Percentiles rank a stretch among this genome's conserved stretches.
Conservation (phyloP, 2,797 vertebrate species). For the Gymnothorax reevesii region DNA sequence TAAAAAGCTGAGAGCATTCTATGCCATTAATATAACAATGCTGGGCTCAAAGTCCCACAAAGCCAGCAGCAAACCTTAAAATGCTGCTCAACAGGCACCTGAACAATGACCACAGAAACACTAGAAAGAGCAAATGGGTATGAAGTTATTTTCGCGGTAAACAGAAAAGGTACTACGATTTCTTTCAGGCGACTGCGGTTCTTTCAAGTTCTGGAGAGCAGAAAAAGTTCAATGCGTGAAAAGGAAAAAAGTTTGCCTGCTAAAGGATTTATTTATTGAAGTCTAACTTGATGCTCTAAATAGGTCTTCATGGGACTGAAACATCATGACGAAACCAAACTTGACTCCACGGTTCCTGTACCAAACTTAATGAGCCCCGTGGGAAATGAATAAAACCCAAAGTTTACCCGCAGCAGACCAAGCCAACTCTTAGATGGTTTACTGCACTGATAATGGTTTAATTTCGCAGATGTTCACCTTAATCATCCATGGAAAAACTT, state of each 20-base stretch:
- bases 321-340: background rate
- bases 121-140: background rate
- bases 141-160: background rate
- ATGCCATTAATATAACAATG: slow-evolving; percentile 12
- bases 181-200: background rate
- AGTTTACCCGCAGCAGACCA: background rate
- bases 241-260: background rate
- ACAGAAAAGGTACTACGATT: background rate
- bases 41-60: background rate
- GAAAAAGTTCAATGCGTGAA: background rate
- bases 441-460: background rate
- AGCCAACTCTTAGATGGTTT: background rate
- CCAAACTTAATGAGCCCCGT: background rate
- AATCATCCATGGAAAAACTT: background rate
- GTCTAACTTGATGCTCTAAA: background rate
- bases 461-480: background rate
- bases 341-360: background rate
- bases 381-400: background rate
- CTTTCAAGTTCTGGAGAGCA: background rate
- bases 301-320: background rate
- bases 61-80: background rate
- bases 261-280: background rate
- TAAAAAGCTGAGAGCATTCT: slow-evolving; percentile 34
- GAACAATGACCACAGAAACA: slow-evolving; percentile 4
- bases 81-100: background rate